These are phyloP conservation scores for Hoplostethus mediterraneus DNA, from an alignment of 2,797 vertebrate species.

Conservation along the genomic window DNA sequence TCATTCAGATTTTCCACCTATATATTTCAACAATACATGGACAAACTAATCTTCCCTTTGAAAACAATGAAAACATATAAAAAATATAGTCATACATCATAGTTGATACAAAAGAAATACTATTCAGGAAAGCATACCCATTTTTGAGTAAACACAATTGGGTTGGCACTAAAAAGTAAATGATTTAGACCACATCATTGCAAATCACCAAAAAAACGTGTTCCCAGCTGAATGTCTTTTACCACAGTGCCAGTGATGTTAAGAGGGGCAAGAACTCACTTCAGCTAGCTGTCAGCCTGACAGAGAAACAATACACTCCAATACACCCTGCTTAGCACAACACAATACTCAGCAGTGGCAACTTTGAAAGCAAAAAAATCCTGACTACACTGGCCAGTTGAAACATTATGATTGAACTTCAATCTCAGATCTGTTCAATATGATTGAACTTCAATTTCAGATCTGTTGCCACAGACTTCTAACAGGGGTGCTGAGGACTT, in stretches of 20 bases:
- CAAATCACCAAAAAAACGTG: no score
- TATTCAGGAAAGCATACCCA: no score
- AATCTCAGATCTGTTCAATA: conserved; percentile 1
- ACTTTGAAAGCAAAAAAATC: conserved; percentile 20
- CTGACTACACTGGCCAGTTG: conserved; percentile 23
- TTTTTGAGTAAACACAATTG: no score
- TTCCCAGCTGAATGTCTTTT: conserved; percentile 8
- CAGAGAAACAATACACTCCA: conserved; percentile 33
- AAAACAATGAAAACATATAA: no score
- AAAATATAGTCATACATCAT: no score
- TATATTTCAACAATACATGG: no score
- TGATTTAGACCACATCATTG: no score
- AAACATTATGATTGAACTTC: conserved; percentile 67
- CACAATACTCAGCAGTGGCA: conserved; percentile 11
- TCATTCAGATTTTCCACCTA: no score
- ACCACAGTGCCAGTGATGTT: conserved; percentile 28
- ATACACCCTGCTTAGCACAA: conserved; percentile 50
- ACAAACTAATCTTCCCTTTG: no score
- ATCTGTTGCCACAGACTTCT: conserved; percentile 58
- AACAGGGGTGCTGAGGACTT: conserved; percentile 36
- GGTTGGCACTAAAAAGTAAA: no score
- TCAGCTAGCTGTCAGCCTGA: conserved; percentile 49
- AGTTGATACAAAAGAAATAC: no score
- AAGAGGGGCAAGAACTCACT: conserved; percentile 60
- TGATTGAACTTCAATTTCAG: conserved; percentile 38